These are phyloP conservation scores for Eulithis testata DNA, from an alignment of 2,888 invertebrate genomes.

Conservation along the genomic window DNA sequence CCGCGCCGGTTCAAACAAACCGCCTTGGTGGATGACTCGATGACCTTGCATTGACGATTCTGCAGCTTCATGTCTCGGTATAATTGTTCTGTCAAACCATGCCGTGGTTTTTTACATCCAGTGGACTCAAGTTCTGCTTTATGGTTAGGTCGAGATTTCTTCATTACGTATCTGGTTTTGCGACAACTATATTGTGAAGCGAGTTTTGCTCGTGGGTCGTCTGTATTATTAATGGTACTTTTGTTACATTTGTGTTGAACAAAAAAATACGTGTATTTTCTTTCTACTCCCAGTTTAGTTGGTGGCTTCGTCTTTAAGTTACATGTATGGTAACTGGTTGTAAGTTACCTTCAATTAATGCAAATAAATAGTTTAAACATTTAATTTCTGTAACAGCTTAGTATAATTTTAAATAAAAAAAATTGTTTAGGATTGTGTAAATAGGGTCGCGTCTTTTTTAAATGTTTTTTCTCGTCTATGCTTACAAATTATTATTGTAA, in stretches of 20 bases:
- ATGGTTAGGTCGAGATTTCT: conserved; percentile 29
- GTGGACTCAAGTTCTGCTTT: conserved; percentile 18
- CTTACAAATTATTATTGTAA: neutral
- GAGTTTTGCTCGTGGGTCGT: conserved; percentile 11
- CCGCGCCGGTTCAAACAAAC: conserved; percentile 38
- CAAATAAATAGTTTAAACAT: no score
- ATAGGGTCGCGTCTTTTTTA: no score
- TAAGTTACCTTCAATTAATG: no score
- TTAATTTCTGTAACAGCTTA: no score
- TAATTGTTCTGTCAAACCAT: conserved; percentile 37
- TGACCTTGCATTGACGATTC: conserved; percentile 32
- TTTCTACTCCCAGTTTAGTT: neutral
- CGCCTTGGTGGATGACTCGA: conserved; percentile 12
- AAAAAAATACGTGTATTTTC: neutral
- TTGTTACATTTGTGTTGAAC: conserved; percentile 3
- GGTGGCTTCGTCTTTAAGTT: no score
- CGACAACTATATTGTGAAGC: conserved; percentile 11
- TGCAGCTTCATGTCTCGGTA: conserved; percentile 28
- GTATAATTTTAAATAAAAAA: no score
- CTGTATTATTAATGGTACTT: conserved; percentile 13
- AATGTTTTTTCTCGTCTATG: neutral
- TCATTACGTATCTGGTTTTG: conserved; percentile 23
- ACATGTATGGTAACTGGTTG: no score
- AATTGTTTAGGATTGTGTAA: no score
- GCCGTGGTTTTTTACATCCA: conserved; percentile 16